A percentile compares a stretch with the other conserved stretches of the same genome.
Conservation (phyloP, 2,113 vertebrate genomes). For the Tapirus terrestris region DNA sequence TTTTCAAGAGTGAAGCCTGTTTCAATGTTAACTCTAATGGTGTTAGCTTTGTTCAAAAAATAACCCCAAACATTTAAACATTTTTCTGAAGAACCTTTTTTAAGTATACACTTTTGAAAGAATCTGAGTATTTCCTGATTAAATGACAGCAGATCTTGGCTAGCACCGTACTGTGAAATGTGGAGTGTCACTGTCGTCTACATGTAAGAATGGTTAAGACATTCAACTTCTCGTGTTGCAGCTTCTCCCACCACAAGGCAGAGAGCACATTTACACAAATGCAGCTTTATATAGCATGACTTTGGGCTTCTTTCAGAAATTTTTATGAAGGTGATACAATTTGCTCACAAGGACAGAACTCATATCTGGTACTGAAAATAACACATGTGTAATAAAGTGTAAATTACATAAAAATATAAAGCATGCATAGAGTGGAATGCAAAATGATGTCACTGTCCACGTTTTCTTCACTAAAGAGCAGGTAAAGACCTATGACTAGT, state of each 20-base stretch:
- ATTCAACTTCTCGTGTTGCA: fast-evolving
- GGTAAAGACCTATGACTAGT: neutral
- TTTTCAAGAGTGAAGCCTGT: neutral
- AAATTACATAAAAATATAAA: neutral
- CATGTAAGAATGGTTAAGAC: too few relatives aligned
- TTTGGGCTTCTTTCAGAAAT: neutral
- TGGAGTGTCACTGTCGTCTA: fast-evolving
- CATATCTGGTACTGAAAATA: neutral
- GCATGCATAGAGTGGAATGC: neutral
- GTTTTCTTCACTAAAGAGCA: neutral
- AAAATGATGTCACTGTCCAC: neutral
- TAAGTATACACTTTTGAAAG: neutral
- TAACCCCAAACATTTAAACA: neutral
- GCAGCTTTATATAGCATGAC: neutral
- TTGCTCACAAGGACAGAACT: neutral
- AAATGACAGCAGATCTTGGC: neutral
- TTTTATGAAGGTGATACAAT: neutral
- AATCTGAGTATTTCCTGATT: neutral
- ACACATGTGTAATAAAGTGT: neutral
- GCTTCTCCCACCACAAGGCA: neutral
- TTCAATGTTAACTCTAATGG: neutral
- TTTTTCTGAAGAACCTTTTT: neutral
- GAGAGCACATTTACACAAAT: neutral
- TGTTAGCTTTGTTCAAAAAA: neutral
- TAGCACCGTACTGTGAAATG: neutral